These are phyloP conservation scores for Notodonta dromedarius DNA, from an alignment of 2,888 invertebrate species.

Conservation along the genomic window DNA sequence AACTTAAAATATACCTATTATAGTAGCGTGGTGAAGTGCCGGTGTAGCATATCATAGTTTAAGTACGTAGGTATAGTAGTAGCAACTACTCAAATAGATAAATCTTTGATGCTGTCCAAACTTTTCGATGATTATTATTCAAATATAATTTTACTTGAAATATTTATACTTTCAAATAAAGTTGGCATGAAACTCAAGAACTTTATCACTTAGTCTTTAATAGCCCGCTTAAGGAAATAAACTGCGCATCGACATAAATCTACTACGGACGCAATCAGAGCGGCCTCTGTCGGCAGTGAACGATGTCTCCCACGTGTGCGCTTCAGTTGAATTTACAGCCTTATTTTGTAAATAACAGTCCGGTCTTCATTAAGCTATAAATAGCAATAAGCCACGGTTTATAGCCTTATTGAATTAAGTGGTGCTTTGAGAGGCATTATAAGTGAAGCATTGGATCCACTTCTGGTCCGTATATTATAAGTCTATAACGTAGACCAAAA, in stretches of 20 bases:
- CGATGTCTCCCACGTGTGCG: conserved; percentile 58
- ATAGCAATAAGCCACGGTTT: conserved; percentile 37
- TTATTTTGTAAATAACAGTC: conserved; percentile 57
- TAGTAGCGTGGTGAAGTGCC: no score
- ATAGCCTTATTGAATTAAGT: conserved; percentile 25
- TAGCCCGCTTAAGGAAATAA: conserved; percentile 37
- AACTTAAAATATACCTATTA: no score
- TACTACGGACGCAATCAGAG: conserved; percentile 60
- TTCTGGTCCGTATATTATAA: background rate
- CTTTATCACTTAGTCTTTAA: conserved; percentile 10
- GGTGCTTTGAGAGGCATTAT: conserved; percentile 24
- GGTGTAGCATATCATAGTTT: no score
- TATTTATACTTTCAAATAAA: no score
- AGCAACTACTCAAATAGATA: no score
- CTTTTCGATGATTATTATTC: no score
- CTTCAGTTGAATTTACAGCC: conserved; percentile 55
- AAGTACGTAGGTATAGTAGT: no score
- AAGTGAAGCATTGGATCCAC: conserved; percentile 13
- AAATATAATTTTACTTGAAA: no score
- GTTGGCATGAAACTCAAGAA: background rate
- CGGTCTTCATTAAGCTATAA: conserved; percentile 46
- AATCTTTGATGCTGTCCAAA: no score
- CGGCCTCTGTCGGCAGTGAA: conserved; percentile 46
- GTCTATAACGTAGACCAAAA: no score
- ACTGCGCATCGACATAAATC: conserved; percentile 54